These are phyloP conservation scores for Ormyrus thymus DNA, from an alignment of 2,888 invertebrate genomes.

Conservation along the genomic window DNA sequence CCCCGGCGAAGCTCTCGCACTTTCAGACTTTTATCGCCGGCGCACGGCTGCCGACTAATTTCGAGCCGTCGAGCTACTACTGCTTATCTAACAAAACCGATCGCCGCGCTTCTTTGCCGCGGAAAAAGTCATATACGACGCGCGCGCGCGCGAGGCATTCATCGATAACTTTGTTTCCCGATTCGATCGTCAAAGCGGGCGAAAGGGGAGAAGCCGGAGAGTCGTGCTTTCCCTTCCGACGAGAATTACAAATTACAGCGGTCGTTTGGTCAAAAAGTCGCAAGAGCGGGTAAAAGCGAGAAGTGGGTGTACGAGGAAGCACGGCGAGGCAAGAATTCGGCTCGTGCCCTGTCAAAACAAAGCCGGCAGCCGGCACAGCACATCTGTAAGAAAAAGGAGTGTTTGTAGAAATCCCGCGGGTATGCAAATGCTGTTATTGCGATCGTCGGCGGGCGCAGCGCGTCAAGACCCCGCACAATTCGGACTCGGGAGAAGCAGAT, in stretches of 20 bases:
- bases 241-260: too few relatives aligned
- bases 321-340: neutral
- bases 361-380: constrained; percentile 2
- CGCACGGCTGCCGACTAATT: constrained; percentile 29
- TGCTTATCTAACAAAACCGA: constrained; percentile 7
- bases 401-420: constrained; percentile 32
- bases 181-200: neutral
- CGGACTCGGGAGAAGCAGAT: neutral
- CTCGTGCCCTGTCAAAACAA: constrained; percentile 23
- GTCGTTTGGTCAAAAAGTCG: too few relatives aligned
- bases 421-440: constrained; percentile 48
- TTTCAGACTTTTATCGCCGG: neutral
- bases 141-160: neutral
- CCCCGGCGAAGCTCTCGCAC: constrained; percentile 1
- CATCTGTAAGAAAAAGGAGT: constrained; percentile 18
- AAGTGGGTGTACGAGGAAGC: neutral
- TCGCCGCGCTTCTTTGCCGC: neutral
- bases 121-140: constrained; percentile 3
- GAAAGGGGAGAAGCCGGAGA: neutral
- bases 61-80: neutral
- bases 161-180: constrained; percentile 35
- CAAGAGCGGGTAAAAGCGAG: neutral
- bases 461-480: constrained; percentile 22
- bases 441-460: neutral
- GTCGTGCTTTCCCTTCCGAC: too few relatives aligned